These are phyloP conservation scores for Xylocopa sonorina DNA, from an alignment of 1,140 invertebrate genomes.

Conservation along the genomic window DNA sequence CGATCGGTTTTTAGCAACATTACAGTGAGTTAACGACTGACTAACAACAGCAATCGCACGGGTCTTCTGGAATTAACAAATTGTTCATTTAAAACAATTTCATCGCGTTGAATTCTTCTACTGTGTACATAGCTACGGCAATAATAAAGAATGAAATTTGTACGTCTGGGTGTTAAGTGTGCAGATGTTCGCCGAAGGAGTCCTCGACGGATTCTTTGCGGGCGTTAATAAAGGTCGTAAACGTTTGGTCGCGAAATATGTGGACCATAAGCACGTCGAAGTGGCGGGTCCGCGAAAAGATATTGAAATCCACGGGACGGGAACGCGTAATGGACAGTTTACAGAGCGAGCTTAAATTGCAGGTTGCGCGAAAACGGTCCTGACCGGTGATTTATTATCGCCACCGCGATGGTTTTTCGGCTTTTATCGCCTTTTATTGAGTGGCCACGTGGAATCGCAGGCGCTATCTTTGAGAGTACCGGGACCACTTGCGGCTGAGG, in stretches of 20 bases:
- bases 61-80: too few species aligned
- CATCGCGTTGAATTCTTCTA: too few species aligned
- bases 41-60: too few species aligned
- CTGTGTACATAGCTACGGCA: too few species aligned
- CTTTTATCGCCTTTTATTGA: slow-evolving; percentile 25
- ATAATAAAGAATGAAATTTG: too few species aligned
- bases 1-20: too few species aligned
- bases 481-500: not conserved
- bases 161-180: too few species aligned
- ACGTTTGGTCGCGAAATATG: slow-evolving; percentile 27
- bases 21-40: too few species aligned
- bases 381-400: slow-evolving; percentile 16
- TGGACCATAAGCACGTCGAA: slow-evolving; percentile 14
- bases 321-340: slow-evolving; percentile 29
- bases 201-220: not conserved
- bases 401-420: slow-evolving; percentile 1
- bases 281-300: not conserved
- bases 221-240: slow-evolving; percentile 33
- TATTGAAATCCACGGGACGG: slow-evolving; percentile 37
- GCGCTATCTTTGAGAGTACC: not conserved
- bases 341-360: slow-evolving; percentile 34
- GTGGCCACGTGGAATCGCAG: not conserved
- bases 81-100: too few species aligned
- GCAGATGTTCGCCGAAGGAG: not conserved
- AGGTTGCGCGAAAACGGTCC: slow-evolving; percentile 34